Evolutionary conservation across 2,113 vertebrate genomes (phyloP), one percentile per base, ranked within the genome.

Genomic region (Tauraco erythrolophus): DNA sequence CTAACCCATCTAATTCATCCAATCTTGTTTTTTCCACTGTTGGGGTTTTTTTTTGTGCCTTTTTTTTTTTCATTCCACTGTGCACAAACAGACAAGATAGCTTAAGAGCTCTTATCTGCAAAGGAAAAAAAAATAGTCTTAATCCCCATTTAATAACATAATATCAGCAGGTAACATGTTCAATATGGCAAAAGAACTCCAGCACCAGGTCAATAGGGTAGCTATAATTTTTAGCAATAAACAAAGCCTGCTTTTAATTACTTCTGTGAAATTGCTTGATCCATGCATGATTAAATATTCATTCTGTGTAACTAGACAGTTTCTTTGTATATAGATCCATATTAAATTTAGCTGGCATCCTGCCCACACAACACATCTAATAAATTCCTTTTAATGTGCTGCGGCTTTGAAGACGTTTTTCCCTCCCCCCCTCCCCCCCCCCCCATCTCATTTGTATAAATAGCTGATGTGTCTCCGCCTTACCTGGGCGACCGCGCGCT

Each of bases 231-330:
- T 84, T 88, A 98, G 97, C 97, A 95, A 96, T 98, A 96, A 98
- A 98, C 98, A 98, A 98, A 98, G 97, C 97, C 98, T 98, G 98
- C 98, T 98, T 99, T 99, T 98, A 98, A 98, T 99, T 98, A 99
- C 98, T 99, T 97, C 97, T 85, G 98, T 98, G 98, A 98, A 99
- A 99, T 98, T 98, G 98, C 98, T 98, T 98, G 96, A 98, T 99
- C 98, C 98, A 94, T 75, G 98, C 98, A 97, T 98, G 98, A 99
- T 99, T 99, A 99, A 99, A 99, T 98, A 99, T 99, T 99, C 98
- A 99, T 99, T 98, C 98, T 97, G 96, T 98, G 97, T 98, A 99
- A 99, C 96, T 94, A 98, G 98, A 97, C 98, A 95, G 98, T 98
- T 98, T 98, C 97, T 96, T 98, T 98, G 98, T 98, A 98, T 98